A percentile compares a stretch with the other conserved stretches of the same genome.
Evolutionary conservation across 2,888 invertebrate genomes (phyloP).

Genomic region (Micropterix aruncella): DNA sequence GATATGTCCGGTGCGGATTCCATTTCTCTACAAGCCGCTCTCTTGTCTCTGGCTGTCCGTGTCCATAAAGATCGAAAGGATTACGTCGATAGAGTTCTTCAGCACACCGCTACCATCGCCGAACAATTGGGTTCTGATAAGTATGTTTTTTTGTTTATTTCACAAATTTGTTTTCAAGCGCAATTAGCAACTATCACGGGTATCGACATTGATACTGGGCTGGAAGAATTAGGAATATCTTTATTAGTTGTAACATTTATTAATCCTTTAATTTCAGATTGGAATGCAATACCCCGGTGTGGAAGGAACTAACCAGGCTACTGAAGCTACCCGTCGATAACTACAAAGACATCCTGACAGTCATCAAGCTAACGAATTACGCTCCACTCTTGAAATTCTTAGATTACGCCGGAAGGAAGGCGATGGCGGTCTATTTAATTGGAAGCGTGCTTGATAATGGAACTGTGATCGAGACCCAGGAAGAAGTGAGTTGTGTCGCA

Average conservation of each 20-base stretch:
- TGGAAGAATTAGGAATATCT: too few species aligned
- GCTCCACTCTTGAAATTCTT: constrained; percentile 74
- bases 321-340: constrained; percentile 90
- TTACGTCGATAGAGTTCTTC: constrained; percentile 90
- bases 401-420: constrained; percentile 75
- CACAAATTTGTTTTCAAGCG: background rate
- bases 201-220: too few species aligned
- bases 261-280: constrained; percentile 32
- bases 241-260: background rate
- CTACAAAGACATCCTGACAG: constrained; percentile 81
- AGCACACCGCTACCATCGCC: constrained; percentile 83
- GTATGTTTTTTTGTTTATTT: too few species aligned
- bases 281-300: constrained; percentile 69
- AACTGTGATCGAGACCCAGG: constrained; percentile 73
- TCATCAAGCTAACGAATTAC: constrained; percentile 79
- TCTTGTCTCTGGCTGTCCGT: constrained; percentile 89
- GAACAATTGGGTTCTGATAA: constrained; percentile 74
- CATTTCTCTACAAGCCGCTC: constrained; percentile 84
- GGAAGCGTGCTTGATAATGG: constrained; percentile 85
- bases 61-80: constrained; percentile 91
- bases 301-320: constrained; percentile 84
- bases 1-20: constrained; percentile 96
- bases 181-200: too few species aligned
- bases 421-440: constrained; percentile 77
- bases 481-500: constrained; percentile 48